phyloP scores from a whole-genome alignment of 2,888 invertebrate genomes.

The Rhopalosiphum nymphaeae region DNA sequence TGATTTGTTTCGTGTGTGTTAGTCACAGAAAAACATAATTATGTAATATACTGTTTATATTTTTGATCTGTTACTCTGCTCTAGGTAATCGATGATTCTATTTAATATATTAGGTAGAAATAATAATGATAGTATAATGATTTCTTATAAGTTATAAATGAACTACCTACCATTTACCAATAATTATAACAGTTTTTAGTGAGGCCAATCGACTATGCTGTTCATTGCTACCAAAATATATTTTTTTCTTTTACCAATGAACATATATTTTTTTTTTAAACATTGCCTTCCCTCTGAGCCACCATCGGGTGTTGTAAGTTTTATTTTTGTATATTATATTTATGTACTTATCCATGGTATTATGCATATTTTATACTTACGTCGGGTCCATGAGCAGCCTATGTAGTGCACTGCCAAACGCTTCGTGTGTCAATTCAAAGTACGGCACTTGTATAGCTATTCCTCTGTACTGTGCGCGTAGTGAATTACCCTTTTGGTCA shows the following conservation, averaged over 20 bases:
- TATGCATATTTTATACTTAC: neutral
- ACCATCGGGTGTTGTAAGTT: too few species aligned
- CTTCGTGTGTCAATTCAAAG: conserved; percentile 10
- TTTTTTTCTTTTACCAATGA: too few species aligned
- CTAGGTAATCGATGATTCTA: neutral
- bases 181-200: too few species aligned
- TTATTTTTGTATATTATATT: neutral
- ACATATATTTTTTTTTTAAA: too few species aligned
- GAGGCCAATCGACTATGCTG: too few species aligned
- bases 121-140: too few species aligned
- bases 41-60: neutral
- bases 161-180: too few species aligned
- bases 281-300: too few species aligned
- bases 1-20: neutral
- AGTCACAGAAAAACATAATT: neutral
- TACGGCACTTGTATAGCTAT: conserved; percentile 43
- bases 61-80: neutral
- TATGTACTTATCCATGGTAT: neutral
- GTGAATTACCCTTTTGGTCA: conserved; percentile 38
- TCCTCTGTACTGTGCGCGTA: conserved; percentile 37
- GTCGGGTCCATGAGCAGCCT: conserved; percentile 33
- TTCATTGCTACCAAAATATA: too few species aligned
- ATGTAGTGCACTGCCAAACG: conserved; percentile 20
- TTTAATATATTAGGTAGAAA: too few species aligned
- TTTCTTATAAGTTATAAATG: too few species aligned